Evolutionary conservation across 2,113 vertebrate genomes (phyloP), one percentile per base, ranked within the genome.

Genomic region (Actenoides hombroni): DNA sequence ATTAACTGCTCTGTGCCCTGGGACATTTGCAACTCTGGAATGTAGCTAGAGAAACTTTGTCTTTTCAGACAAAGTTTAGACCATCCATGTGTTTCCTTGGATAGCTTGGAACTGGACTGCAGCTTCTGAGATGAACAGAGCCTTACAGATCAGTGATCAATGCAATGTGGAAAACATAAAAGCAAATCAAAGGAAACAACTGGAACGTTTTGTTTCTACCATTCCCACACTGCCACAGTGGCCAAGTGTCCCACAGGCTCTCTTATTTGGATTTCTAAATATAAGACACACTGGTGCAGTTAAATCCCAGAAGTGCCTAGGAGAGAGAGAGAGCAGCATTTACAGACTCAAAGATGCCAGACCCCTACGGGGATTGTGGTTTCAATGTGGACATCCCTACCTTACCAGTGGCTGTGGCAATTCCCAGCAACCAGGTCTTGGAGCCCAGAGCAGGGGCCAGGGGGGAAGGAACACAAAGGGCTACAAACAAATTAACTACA

Each of bases 211-310:
- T 74, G 37, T 83, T 95, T 60, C 64, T 59, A 85, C 25, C 0
- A 0, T 90, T 95, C 87, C 75, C 92, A 94, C 82, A 79, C 68
- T 83, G 39, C 63, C 59, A 53, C 48, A 59, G 74, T 0, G 10
- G 8, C 44, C 0, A 37, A 51, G 68, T 90, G 78, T 85, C 85
- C 76, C 64, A 68, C 31, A 48, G 54, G 24, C 64, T 83, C 26
- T 87, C 40, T 88, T 88, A 57, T 63, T 90, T 90, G 54, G 20
- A 56, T 92, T 95, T 95, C 93, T 88, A 96, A 92, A 83, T 88
- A 92, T 81, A 95, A 39, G 6, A 70, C 83, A 21, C 23, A 40
- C 71, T 56, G 63, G 33, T 87, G 84, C 81, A 91, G 46, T 67
- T 90, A 80, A 86, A 91, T 94, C 71, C 67, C 90, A 73, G 79